Base-by-base conservation (phyloP, 2,888 invertebrate species). In the Drosophila subquinaria region DNA sequence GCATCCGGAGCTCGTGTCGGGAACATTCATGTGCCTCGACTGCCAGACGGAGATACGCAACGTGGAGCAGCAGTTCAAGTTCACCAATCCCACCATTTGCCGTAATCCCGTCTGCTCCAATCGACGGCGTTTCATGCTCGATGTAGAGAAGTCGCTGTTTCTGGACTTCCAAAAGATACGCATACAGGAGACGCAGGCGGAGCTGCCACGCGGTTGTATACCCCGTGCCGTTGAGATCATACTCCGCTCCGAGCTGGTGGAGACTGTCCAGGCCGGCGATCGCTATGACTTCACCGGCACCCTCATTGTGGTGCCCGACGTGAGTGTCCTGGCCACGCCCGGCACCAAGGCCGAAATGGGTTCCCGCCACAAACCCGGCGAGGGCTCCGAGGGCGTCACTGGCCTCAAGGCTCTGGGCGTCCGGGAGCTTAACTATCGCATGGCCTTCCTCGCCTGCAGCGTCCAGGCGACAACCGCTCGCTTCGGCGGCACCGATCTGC, bases 11-110 rank as follows among this genome's bases (percentile, higher is more conserved):
- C 94, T 99, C 42, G 96, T 98, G 8, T 93, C 94, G 5, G 96
- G 97, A 13, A 98, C 98, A 0, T 99, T 99, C 93, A 95, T 97
- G 48, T 99, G 99, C 92, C 94, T 97, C 43, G 99, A 99, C 91
- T 99, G 99, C 92, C 98, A 98, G 90, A 98, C 98, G 0, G 95
- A 97, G 60, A 96, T 98, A 59, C 97, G 96, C 90, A 97, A 98
- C 94, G 97, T 99, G 0, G 98, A 98, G 87, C 99, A 99, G 91
- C 99, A 99, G 92, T 99, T 99, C 92, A 99, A 99, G 95, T 98
- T 96, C 89, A 97, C 97, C 61, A 96, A 98, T 93, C 99, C 99
- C 45, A 96, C 98, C 2, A 98, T 99, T 88, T 99, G 99, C 91
- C 95, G 97, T 5, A 99, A 99, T 94, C 98, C 98, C 1, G 97